Base-by-base conservation (phyloP, 2,888 invertebrate species). In the Aphidius colemani region DNA sequence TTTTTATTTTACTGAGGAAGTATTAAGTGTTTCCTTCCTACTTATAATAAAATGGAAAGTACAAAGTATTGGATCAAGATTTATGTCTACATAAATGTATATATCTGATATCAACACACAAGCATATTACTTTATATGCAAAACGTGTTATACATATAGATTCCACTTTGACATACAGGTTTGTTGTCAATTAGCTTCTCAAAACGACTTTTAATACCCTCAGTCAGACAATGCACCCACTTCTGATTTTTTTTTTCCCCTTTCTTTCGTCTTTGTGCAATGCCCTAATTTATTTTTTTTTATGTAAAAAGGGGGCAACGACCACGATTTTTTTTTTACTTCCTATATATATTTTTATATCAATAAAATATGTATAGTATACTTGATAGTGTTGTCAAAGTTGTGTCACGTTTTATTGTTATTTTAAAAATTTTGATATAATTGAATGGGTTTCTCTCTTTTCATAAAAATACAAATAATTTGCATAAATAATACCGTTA, bases 141-240 rank as follows among this genome's bases (percentile, higher is more conserved):
- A 30, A 66, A 64, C 65, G 59, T 41, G 45, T 64, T 58, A 49
- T 18, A n/a, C n/a, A n/a, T n/a, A 18, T 48, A 59, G 60, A 68
- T 61, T 55, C 65, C 61, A 57, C 53, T 57, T 71, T 73, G 70
- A 71, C 72, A 72, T 74, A 74, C 70, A 72, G 72, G 72, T 74
- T 71, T 69, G 70, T 70, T 72, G 70, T 71, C 71, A 70, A 74
- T 74, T 74, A 72, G 72, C 69, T 69, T 66, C 70, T 71, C 67
- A 67, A 72, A 70, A 69, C 67, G 67, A 68, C 67, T 66, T 68
- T 65, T 30, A 30, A 59, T 45, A 65, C 66, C 67, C 68, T 69
- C 66, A 56, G 56, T 18, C 59, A 61, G 49, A 66, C 69, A 65
- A 69, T 70, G 70, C 68, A 65, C 49, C 61, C 45, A 43, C 61